Base-by-base conservation (phyloP, 2,113 vertebrate species). In the Rhipidura dahli region DNA sequence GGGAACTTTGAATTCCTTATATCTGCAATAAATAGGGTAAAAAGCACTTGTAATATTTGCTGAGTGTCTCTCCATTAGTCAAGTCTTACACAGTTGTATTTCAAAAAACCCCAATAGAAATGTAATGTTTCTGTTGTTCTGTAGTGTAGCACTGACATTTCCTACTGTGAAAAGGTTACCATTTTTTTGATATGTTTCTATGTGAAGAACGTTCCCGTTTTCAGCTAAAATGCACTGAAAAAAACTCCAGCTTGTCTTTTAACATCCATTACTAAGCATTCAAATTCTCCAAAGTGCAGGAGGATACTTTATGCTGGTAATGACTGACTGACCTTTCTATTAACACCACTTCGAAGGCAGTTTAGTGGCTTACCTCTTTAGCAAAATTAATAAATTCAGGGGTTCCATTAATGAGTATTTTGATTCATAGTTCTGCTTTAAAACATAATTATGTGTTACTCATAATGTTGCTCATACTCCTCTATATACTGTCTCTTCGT, bases 321-420 rank as follows among this genome's bases (percentile, higher is more conserved):
- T 94, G 72, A 78, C 80, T 88, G 90, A 87, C 79, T 79, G 90
- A 96, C 93, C 93, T 93, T 96, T 90, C 39, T 93, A 81, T 94
- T 96, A 93, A 86, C 93, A 95, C 76, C 86, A 87, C 90, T 92
- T 95, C 0, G 23, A 87, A 92, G 90, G 7, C 61, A 81, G 64
- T 93, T 96, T 83, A 87, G 93, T 95, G 89, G 91, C 83, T 96
- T 95, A 73, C 76, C 94, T 94, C 92, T 88, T 86, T 24, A 96
- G 76, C 66, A 66, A 92, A 92, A 96, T 95, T 93, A 97, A 89
- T 95, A 84, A 90, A 95, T 92, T 78, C 86, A 76, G 39, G 44
- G 61, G 33, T 68, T 87, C 57, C 53, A 84, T 93, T 95, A 92
- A 81, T 87, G 75, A 86, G 33, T 33, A 57, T 95, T 92, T 93